phyloP scores from a whole-genome alignment of 1,140 invertebrate genomes.

The Coenobita brevimanus region DNA sequence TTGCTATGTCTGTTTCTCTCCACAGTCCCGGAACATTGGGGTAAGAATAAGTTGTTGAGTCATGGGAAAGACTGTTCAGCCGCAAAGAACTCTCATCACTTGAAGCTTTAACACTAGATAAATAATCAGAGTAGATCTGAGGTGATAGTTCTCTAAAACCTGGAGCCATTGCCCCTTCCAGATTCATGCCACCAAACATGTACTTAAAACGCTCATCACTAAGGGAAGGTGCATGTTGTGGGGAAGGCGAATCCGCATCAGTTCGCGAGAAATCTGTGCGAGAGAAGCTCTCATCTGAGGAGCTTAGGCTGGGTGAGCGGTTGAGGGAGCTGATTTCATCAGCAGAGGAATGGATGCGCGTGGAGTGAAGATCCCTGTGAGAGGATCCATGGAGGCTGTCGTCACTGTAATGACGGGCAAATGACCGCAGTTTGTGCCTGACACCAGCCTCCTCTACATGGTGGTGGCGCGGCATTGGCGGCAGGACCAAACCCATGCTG shows the following conservation, averaged over 20 bases:
- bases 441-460: conserved; percentile 69
- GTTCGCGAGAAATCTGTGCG: conserved; percentile 75
- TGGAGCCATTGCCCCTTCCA: conserved; percentile 62
- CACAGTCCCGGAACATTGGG: conserved; percentile 62
- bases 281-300: conserved; percentile 86
- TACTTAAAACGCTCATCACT: conserved; percentile 68
- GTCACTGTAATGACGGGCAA: conserved; percentile 78
- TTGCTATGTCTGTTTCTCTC: conserved; percentile 67
- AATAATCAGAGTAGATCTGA: conserved; percentile 68
- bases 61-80: conserved; percentile 66
- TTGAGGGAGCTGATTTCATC: conserved; percentile 86
- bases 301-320: conserved; percentile 84
- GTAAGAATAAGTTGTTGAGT: conserved; percentile 64
- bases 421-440: conserved; percentile 65
- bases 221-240: conserved; percentile 76
- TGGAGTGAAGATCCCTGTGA: conserved; percentile 69
- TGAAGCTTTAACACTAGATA: conserved; percentile 68
- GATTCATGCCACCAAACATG: conserved; percentile 68
- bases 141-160: conserved; percentile 64
- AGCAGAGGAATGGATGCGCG: conserved; percentile 80
- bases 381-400: conserved; percentile 78
- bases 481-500: conserved; percentile 60
- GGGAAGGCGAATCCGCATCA: conserved; percentile 78
- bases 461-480: conserved; percentile 70
- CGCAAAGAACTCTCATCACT: conserved; percentile 68